Evolutionary conservation across 2,888 invertebrate genomes (phyloP), one percentile per base, ranked within the genome.

Genomic region (Ennomos erosarius): DNA sequence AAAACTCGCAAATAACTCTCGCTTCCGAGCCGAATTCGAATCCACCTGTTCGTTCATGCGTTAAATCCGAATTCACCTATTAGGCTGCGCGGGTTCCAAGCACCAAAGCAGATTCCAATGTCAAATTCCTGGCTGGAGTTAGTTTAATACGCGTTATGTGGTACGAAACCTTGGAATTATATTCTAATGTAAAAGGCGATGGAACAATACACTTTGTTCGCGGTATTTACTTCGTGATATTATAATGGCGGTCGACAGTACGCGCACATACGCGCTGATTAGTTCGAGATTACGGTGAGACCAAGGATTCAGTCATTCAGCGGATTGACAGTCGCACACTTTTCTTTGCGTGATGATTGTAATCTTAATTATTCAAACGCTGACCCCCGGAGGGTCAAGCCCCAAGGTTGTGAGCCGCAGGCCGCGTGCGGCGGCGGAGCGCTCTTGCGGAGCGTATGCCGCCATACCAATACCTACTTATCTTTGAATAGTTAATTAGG

Each of bases 401-500:
- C 64, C 67, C 69, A 69, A 69, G 69, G 69, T 68, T 68, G 63
- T 57, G 64, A 57, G 43, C 65, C 60, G 48, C 52, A 26, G 45
- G 47, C 49, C 51, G 54, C 38, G 50, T 49, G 47, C 34, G 40
- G 35, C 54, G 48, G 13, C 52, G 36, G 55, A 26, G 53, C 53
- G 43, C 52, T 46, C 48, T 33, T 33, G 37, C 46, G 43, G 42
- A 55, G 34, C 55, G 59, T 39, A 39, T 37, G 50, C 59, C 59
- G 46, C 59, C 59, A 42, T 55, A 50, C 40, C 54, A 36, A 55
- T 67, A 64, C 64, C 64, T 70, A 68, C 67, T 71, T 71, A 74
- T 72, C 74, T 71, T 50, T 75, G 70, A 78, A 77, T 75, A 74
- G 69, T 71, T 78, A 76, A 79, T 78, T 77, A 75, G 69, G 61